Percentiles rank a stretch among this genome's conserved stretches.
phyloP scores from a whole-genome alignment of 2,113 vertebrate species.

The Aptenodytes patagonicus region DNA sequence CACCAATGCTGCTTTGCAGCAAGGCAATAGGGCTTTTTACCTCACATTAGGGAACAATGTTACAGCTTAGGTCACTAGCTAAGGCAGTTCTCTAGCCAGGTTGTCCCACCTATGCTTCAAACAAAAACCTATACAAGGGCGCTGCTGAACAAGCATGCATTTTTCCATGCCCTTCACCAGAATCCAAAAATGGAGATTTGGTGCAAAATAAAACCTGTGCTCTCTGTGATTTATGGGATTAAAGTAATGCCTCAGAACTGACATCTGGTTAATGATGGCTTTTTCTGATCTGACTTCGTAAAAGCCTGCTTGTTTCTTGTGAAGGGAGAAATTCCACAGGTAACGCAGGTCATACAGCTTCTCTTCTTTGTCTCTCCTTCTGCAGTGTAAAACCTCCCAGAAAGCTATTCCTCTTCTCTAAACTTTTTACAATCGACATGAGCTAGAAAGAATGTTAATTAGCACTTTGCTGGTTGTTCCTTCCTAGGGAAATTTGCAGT shows the following conservation, averaged over 20 bases:
- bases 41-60: fast-evolving
- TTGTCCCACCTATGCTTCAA: not conserved
- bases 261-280: not conserved
- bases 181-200: not conserved
- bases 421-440: not conserved
- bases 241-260: not conserved
- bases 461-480: not conserved
- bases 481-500: not conserved
- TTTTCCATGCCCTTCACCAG: not conserved
- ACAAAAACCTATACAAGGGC: not conserved
- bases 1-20: not conserved
- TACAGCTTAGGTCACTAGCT: not conserved
- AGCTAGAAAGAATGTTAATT: not conserved
- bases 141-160: not conserved
- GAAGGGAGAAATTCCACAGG: not conserved
- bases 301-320: not conserved
- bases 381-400: not conserved
- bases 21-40: not conserved
- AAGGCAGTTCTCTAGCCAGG: not conserved
- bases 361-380: not conserved
- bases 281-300: not conserved
- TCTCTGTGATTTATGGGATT: not conserved
- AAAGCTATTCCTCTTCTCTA: not conserved
- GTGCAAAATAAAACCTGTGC: not conserved
- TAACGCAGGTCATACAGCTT: not conserved